Base-by-base conservation (phyloP, 2,888 invertebrate species). In the Corythucha ciliata region DNA sequence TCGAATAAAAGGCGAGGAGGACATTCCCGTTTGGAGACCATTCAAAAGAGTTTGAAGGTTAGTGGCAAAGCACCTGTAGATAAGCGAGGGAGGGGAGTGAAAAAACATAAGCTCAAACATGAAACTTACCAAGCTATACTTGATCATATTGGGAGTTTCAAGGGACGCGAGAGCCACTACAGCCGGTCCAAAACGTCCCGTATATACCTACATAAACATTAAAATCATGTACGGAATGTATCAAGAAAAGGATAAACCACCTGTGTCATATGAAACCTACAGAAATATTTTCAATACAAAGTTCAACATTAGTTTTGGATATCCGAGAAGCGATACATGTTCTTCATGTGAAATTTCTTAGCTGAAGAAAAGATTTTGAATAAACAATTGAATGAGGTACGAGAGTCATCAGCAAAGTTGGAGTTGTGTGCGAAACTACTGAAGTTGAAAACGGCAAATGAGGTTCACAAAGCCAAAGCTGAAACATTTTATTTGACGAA, bases 401-500 rank as follows among this genome's bases (percentile, higher is more conserved):
- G 7, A n/a, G 25, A 14, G 5, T 8, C 20, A 7, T 22, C 18
- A n/a, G 45, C 32, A 45, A 44, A 5, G 6, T 18, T 20, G 14
- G 16, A 7, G 5, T 25, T 44, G 7, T 8, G 14, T 26, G 27
- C 4, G 6, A 34, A 45, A 16, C 5, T 33, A 4, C 12, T 8
- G 21, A 33, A 33, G 14, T 32, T 45, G 10, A 32, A 32, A 18
- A 22, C 10, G 14, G 33, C 4, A 12, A 45, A 45, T 21, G n/a
- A 33, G 7, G 7, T 45, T 18, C 45, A 45, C 33, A 45, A 45
- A 14, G 12, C 21, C 22, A 14, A 34, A 39, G 55, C 55, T n/a
- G 36, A 52, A 34, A 27, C 18, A 12, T 55, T 55, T 42, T 48
- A 48, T 37, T 16, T 21, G 33, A 12, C 37, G 16, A 40, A 54